Conservation (phyloP, 2,888 invertebrate species). For the Scaeva pyrastri region DNA sequence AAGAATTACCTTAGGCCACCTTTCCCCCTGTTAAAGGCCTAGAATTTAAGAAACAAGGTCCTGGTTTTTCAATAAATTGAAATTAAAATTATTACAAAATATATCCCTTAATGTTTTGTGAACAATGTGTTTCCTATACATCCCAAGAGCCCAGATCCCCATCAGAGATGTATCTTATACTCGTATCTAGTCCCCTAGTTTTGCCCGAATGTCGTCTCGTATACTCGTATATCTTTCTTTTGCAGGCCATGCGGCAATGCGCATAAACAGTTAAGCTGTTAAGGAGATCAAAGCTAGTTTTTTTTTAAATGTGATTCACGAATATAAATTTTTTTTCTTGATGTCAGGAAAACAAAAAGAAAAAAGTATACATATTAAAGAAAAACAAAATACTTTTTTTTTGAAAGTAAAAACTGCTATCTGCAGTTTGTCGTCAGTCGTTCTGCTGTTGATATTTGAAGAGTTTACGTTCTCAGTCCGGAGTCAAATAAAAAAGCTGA, state of each 20-base stretch:
- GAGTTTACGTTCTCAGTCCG: background rate
- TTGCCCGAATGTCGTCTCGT: background rate
- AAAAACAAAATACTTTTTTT: conserved; percentile 15
- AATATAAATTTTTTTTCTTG: conserved; percentile 33
- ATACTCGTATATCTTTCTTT: conserved; percentile 7
- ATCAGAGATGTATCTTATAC: background rate
- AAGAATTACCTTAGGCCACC: too few species aligned
- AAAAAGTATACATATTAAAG: conserved; percentile 22
- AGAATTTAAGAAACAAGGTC: too few species aligned
- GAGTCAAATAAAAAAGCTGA: background rate
- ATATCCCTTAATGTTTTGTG: background rate
- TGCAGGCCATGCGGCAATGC: conserved; percentile 25
- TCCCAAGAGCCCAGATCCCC: too few species aligned
- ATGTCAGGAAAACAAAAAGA: conserved; percentile 14
- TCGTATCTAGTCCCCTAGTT: background rate
- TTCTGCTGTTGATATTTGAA: conserved; percentile 29
- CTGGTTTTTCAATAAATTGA: too few species aligned
- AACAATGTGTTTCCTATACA: background rate
- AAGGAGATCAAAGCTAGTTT: conserved; percentile 47
- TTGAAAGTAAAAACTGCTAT: conserved; percentile 8
- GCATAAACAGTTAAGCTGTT: conserved; percentile 37
- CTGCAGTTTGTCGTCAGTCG: too few species aligned
- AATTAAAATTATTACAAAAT: background rate
- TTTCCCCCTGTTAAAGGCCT: too few species aligned
- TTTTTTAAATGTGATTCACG: conserved; percentile 53